Base-by-base conservation (phyloP, 2,113 vertebrate species). In the Nesogale talazaci region DNA sequence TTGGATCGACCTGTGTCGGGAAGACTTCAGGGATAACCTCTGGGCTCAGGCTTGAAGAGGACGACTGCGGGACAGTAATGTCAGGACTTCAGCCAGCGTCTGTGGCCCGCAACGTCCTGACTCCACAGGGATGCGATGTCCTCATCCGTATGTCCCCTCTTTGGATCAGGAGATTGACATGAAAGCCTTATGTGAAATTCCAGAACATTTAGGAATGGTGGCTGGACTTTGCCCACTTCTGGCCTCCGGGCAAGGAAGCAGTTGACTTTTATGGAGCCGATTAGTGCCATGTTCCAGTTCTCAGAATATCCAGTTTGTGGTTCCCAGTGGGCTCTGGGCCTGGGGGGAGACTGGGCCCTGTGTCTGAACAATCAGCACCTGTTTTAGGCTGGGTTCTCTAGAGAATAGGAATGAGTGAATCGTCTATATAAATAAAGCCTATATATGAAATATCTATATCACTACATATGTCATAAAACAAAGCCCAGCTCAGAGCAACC, bases 281-380 rank as follows among this genome's bases (percentile, higher is more conserved):
- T 69, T n/a, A 69, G 67, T 16, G 29, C 31, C 31, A n/a, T 14
- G n/a, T n/a, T 69, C 67, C 31, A 9, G 31, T n/a, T 69, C 15
- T 16, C 14, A 17, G 67, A n/a, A 31, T 14, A 16, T 29, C n/a
- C 3, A 0, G 20, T 36, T 0, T 10, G 17, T 1, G 3, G 67
- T 25, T 34, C 11, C 3, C 8, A 0, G 6, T 5, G 12, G 10
- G 42, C 5, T 46, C 42, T 10, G 42, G 42, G 67, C 63, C 34
- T 9, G 57, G 15, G 0, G 38, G n/a, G n/a, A 2, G 3, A 8
- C 76, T 20, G 46, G 42, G 52, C 4, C 38, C 22, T 0, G 20
- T 2, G 88, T n/a, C 10, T 46, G 42, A 46, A 10, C 42, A 6
- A 5, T 46, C 42, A 46, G 42, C 42, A 46, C 42, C 42, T 46